A percentile compares a stretch with the other conserved stretches of the same genome.
Conservation (phyloP, 2,113 vertebrate genomes). For the Sisor rabdophorus region DNA sequence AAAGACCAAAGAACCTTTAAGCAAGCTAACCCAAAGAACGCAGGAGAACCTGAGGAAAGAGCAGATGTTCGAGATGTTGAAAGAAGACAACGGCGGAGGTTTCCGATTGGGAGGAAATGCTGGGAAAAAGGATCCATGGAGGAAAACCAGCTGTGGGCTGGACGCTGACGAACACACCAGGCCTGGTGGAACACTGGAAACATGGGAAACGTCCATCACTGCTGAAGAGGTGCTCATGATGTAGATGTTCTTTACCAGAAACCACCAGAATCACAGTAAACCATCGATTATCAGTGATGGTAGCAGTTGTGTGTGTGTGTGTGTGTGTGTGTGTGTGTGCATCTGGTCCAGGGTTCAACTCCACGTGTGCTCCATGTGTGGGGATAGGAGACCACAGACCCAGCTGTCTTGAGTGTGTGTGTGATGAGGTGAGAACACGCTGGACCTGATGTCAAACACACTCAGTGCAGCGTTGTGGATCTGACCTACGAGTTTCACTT, state of each 20-base stretch:
- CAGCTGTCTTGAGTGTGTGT: slow-evolving; percentile 43
- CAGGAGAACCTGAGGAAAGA: not conserved
- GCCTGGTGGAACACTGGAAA: not conserved
- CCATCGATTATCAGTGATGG: too few species aligned
- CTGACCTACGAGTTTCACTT: not conserved
- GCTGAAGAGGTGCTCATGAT: not conserved
- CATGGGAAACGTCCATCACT: too few species aligned
- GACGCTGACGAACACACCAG: not conserved
- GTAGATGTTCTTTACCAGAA: not conserved
- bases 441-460: slow-evolving; percentile 39
- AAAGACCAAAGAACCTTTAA: not conserved
- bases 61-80: not conserved
- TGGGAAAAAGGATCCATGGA: not conserved
- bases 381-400: slow-evolving; percentile 33
- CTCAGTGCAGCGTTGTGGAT: not conserved
- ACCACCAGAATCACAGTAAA: too few species aligned
- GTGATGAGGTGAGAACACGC: slow-evolving; percentile 52
- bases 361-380: slow-evolving; percentile 52
- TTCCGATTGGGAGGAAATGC: not conserved
- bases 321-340: slow-evolving; percentile 15
- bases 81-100: not conserved
- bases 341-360: slow-evolving; percentile 29
- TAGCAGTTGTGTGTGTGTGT: not conserved
- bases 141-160: not conserved
- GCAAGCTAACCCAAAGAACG: not conserved